Evolutionary conservation across 2,888 invertebrate genomes (phyloP), one percentile per base, ranked within the genome.

Genomic region (Anorthoa munda): DNA sequence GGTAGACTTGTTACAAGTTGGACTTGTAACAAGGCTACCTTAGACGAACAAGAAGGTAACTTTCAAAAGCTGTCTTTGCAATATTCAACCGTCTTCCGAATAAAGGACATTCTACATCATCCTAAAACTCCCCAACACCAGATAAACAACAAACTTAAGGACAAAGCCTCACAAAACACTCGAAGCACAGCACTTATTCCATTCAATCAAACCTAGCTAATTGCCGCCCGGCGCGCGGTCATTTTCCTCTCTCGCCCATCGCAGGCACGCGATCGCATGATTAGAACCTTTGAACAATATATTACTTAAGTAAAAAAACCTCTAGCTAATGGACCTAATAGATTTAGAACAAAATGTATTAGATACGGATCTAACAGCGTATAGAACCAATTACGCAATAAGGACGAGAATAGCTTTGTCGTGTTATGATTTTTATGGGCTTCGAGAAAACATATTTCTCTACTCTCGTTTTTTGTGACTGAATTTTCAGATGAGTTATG

Each of bases 281-380:
- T 89, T 88, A 89, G 85, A 80, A 76, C 87, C 83, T 82, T 86
- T 84, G 82, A 86, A 87, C 84, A 87, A 87, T 85, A 84, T 86
- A 85, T 87, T 87, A 87, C 85, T 87, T 80, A 80, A 80, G 77
- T 82, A 77, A 81, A 86, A 89, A 81, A 82, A 72, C 66, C 75
- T 69, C 72, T 61, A 46, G 80, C 85, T 88, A 90, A 90, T 90
- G 89, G 90, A 87, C 81, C 83, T 90, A 90, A 91, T 90, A 89
- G 89, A 88, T 90, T 90, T 87, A 81, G 87, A 88, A 89, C 88
- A 88, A 89, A 90, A 89, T 88, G 79, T 73, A 75, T 77, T 86
- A 78, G 86, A 86, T 86, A 86, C 18, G 58, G 23, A 86, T 86
- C 86, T 86, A 85, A 72, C 50, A 74, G 66, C 72, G 74, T 74